A percentile compares a stretch with the other conserved stretches of the same genome.
These are phyloP conservation scores for Tuta absoluta DNA, from an alignment of 2,888 invertebrate genomes.

Conservation along the genomic window DNA sequence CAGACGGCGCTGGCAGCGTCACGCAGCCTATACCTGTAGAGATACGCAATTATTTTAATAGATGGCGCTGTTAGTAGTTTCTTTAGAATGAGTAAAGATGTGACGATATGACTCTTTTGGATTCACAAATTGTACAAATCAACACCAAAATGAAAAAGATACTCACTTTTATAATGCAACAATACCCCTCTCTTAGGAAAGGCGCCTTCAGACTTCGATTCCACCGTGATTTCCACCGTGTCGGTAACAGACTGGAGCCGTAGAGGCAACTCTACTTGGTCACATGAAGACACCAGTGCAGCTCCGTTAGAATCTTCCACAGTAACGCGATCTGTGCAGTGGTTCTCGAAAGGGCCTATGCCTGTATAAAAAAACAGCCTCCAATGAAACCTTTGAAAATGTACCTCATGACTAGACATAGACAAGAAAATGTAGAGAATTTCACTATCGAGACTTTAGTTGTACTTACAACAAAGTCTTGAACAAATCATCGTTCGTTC, in stretches of 20 bases:
- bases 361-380: slow-evolving; percentile 44
- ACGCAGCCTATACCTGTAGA: slow-evolving; percentile 85
- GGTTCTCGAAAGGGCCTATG: slow-evolving; percentile 72
- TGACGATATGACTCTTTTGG: neutral
- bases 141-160: neutral
- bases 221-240: slow-evolving; percentile 70
- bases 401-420: too few species aligned
- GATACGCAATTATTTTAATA: slow-evolving; percentile 18
- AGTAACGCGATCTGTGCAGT: slow-evolving; percentile 77
- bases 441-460: too few species aligned
- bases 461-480: too few species aligned
- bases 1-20: slow-evolving; percentile 82
- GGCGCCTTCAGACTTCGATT: slow-evolving; percentile 72
- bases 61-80: slow-evolving; percentile 30
- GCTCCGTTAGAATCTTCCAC: slow-evolving; percentile 75
- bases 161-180: slow-evolving; percentile 83
- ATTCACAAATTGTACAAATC: neutral
- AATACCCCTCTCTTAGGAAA: slow-evolving; percentile 84
- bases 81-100: neutral
- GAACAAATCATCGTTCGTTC: too few species aligned
- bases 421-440: too few species aligned
- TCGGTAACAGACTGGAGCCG: slow-evolving; percentile 73
- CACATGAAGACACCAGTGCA: slow-evolving; percentile 75
- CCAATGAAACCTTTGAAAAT: too few species aligned
- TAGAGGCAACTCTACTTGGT: slow-evolving; percentile 76